Conservation (phyloP, 2,888 invertebrate genomes). For the Leptinotarsa peninsularis region DNA sequence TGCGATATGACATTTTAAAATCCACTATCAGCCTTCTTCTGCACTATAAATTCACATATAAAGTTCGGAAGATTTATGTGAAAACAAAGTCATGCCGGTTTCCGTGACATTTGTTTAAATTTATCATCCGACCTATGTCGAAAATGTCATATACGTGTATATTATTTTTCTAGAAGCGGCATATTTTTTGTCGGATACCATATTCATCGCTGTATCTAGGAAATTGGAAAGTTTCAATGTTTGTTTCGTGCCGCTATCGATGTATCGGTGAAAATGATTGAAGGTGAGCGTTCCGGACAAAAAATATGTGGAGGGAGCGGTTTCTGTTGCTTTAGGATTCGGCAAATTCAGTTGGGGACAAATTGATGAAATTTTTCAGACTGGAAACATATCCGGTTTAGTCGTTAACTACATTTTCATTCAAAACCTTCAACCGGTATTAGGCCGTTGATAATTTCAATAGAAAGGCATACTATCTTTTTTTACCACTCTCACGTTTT, state of each 20-base stretch:
- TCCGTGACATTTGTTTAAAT: constrained; percentile 60
- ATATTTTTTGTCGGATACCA: constrained; percentile 32
- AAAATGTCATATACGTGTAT: constrained; percentile 41
- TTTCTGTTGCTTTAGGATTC: neutral
- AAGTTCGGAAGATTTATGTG: constrained; percentile 58
- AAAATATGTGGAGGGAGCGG: neutral
- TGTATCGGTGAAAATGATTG: constrained; percentile 1
- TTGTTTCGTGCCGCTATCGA: neutral
- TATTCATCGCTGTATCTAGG: constrained; percentile 22
- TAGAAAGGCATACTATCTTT: too few relatives aligned
- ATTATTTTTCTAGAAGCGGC: constrained; percentile 33
- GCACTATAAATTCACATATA: constrained; percentile 57
- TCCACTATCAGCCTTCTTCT: constrained; percentile 57
- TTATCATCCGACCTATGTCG: constrained; percentile 50
- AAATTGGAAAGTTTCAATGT: constrained; percentile 22
- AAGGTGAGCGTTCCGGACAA: neutral
- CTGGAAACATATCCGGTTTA: too few relatives aligned
- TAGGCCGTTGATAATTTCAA: too few relatives aligned
- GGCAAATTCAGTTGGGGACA: neutral
- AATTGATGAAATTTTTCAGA: too few relatives aligned
- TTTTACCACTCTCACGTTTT: too few relatives aligned
- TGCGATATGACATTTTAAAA: constrained; percentile 59
- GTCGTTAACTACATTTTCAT: too few relatives aligned
- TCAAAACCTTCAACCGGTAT: too few relatives aligned
- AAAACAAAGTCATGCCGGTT: constrained; percentile 52